Conservation (phyloP, 2,888 invertebrate genomes). For the Ectemnius cavifrons region DNA sequence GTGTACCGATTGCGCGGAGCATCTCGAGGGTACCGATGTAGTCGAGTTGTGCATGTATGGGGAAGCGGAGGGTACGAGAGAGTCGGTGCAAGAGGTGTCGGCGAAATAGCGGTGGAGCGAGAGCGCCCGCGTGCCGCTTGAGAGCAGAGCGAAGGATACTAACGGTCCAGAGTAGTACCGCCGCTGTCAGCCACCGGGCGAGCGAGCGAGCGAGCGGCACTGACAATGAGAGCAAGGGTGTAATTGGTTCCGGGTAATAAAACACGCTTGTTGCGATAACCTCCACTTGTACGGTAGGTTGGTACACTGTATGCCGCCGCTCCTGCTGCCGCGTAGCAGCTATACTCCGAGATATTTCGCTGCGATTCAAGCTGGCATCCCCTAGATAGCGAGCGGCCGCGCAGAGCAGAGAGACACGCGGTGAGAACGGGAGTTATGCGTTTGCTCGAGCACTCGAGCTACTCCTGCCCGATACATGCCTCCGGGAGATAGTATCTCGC, state of each 20-base stretch:
- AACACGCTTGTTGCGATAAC: conserved; percentile 39
- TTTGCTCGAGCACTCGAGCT: neutral
- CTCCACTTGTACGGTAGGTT: conserved; percentile 2
- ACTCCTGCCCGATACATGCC: neutral
- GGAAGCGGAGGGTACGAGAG: conserved; percentile 46
- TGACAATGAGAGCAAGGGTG: conserved; percentile 48
- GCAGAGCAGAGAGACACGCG: neutral
- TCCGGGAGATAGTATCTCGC: conserved; percentile 29
- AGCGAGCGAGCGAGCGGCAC: conserved; percentile 14
- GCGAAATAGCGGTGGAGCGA: neutral
- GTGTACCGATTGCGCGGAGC: conserved; percentile 44
- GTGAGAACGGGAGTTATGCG: conserved; percentile 7
- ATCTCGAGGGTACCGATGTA: no score
- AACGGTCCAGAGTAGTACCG: conserved; percentile 25
- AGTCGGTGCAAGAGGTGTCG: conserved; percentile 37
- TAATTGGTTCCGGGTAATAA: conserved; percentile 53
- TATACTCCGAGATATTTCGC: conserved; percentile 28
- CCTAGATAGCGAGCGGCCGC: no score
- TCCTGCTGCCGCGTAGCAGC: no score
- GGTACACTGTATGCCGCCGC: no score
- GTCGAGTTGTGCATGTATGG: conserved; percentile 28
- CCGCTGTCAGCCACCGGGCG: conserved; percentile 39
- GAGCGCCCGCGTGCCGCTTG: neutral
- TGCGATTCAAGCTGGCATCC: neutral
- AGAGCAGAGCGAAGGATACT: conserved; percentile 38